These are phyloP conservation scores for Scolanthus callimorphus DNA, from an alignment of 92 coral and sea anemone genomes.

Conservation along the genomic window DNA sequence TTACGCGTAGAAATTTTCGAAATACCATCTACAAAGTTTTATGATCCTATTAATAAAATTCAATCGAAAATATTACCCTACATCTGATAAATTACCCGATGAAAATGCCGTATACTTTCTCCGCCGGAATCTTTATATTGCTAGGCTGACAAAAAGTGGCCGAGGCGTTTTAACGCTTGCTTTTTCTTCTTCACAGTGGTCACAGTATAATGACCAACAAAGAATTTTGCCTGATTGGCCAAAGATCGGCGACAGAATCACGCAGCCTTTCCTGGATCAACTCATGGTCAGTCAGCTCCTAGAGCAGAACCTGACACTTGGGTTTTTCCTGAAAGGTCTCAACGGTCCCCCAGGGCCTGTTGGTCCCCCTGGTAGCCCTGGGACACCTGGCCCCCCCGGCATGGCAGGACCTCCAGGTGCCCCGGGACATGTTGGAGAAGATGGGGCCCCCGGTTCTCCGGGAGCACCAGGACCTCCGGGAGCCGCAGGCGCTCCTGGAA, in stretches of 20 bases:
- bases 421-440: conserved; percentile 99
- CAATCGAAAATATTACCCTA: neutral
- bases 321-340: conserved; percentile 99
- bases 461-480: conserved; percentile 99
- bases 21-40: too few species aligned
- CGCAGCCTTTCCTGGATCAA: conserved; percentile 99
- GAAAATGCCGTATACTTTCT: neutral
- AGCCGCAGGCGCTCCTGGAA: conserved; percentile 99
- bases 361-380: conserved; percentile 94
- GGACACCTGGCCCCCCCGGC: conserved; percentile 95
- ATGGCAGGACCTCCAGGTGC: conserved; percentile 91
- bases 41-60: too few species aligned
- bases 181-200: conserved; percentile 41
- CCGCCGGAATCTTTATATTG: neutral
- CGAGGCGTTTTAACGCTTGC: neutral
- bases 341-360: conserved; percentile 99
- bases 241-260: conserved; percentile 99
- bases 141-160: neutral
- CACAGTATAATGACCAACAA: too few species aligned
- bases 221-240: conserved; percentile 99
- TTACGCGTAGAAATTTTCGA: too few species aligned
- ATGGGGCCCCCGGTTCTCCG: conserved; percentile 99
- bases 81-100: too few species aligned
- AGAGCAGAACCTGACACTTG: conserved; percentile 98
- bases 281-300: conserved; percentile 98